Evolutionary conservation across 2,888 invertebrate species (phyloP).

Genomic region (Acanthococcus lagerstroemiae): DNA sequence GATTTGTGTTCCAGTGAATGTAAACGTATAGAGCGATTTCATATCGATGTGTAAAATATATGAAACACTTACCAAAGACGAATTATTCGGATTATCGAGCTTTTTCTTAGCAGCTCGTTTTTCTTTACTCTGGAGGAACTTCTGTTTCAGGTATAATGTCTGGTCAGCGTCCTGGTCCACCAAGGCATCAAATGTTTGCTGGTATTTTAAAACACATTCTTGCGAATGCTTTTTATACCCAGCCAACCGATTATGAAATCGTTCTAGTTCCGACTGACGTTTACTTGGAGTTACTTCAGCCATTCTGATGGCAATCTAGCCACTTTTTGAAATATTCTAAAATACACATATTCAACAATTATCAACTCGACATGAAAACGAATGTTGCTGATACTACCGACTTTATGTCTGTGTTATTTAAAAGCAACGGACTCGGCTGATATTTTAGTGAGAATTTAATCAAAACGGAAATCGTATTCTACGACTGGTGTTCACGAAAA

Average conservation of each 20-base stretch:
- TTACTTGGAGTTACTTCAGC: conserved; percentile 65
- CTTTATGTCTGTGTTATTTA: no score
- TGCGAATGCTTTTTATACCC: conserved; percentile 55
- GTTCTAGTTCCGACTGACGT: conserved; percentile 74
- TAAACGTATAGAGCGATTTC: no score
- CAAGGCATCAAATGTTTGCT: conserved; percentile 73
- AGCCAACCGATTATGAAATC: conserved; percentile 71
- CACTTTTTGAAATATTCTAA: conserved; percentile 24
- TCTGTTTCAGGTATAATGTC: conserved; percentile 75
- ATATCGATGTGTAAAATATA: no score
- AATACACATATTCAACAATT: conserved; percentile 30
- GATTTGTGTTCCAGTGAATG: no score
- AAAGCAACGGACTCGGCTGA: no score
- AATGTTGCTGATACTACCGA: no score
- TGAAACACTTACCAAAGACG: conserved; percentile 14
- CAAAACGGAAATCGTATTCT: neutral
- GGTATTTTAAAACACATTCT: conserved; percentile 64
- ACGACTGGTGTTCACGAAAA: neutral
- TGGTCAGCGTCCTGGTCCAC: conserved; percentile 87
- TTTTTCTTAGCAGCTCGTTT: conserved; percentile 48
- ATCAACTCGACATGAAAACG: no score
- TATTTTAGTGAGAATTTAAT: neutral
- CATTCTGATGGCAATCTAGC: conserved; percentile 41
- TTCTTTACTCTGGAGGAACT: conserved; percentile 81
- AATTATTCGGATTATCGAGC: conserved; percentile 42